These are phyloP conservation scores for Palaemon carinicauda DNA, from an alignment of 1,140 invertebrate species.

Conservation along the genomic window DNA sequence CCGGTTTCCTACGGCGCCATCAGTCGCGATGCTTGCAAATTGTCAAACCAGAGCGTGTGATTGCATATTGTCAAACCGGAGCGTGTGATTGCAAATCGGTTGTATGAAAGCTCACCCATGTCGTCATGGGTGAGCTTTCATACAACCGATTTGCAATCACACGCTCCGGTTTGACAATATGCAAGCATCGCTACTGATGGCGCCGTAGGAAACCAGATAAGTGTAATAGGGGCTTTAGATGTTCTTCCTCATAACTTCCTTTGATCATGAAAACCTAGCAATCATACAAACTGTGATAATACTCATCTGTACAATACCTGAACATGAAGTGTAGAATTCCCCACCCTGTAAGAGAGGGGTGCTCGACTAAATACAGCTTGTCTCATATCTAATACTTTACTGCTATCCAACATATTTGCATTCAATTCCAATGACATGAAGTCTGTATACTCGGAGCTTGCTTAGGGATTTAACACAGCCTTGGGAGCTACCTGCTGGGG, in stretches of 20 bases:
- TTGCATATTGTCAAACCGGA: too few relatives aligned
- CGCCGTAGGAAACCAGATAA: too few relatives aligned
- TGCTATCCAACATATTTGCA: conserved; percentile 18
- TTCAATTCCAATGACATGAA: background rate
- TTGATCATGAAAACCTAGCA: background rate
- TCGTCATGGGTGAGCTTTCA: too few relatives aligned
- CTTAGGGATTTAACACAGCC: background rate
- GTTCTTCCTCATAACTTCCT: background rate
- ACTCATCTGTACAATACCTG: conserved; percentile 24
- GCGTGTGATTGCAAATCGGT: too few relatives aligned
- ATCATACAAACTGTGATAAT: background rate
- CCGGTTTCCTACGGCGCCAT: too few relatives aligned
- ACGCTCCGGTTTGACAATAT: too few relatives aligned
- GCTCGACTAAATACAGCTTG: conserved; percentile 50
- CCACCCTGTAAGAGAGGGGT: conserved; percentile 52
- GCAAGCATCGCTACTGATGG: too few relatives aligned
- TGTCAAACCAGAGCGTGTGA: too few relatives aligned
- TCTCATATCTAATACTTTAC: conserved; percentile 45
- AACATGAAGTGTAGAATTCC: conserved; percentile 50
- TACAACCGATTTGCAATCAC: too few relatives aligned
- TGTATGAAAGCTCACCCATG: too few relatives aligned
- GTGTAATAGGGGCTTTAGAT: too few relatives aligned
- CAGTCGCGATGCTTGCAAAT: too few relatives aligned
- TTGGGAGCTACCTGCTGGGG: background rate
- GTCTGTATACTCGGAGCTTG: background rate